Base-by-base conservation (phyloP, 2,888 invertebrate genomes). In the Heterodera filipjevi region DNA sequence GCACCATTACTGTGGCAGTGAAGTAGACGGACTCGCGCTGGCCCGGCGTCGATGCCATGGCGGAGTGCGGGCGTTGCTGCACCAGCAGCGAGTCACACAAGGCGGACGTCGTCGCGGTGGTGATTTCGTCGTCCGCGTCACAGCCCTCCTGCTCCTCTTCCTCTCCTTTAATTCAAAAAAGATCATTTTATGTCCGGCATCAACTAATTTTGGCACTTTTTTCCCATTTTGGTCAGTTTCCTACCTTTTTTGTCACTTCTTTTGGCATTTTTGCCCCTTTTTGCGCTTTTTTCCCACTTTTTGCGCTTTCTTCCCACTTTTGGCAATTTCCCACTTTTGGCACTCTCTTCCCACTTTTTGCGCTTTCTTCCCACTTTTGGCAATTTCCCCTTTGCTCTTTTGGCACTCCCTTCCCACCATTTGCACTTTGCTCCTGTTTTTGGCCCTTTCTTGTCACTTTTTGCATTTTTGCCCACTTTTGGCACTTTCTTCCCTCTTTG, bases 101-200 rank as follows among this genome's bases (percentile, higher is more conserved):
- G 1, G 59, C 68, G 19, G 75, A 75, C 12, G 75, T 66, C 19
- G 59, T 75, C 1, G 64, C 30, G 32, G 44, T 59, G 19, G 75
- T 66, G 22, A 75, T 75, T 44, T 75, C 75, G 33, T 75, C 75
- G 68, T 75, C 75, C 44, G 75, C 75, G 68, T 75, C 75, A n/a
- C 66, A 53, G 39, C 46, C 66, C 22, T 66, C 75, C 30, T 64
- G 49, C 46, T 75, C 75, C 19, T 75, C 75, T 19, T 44, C 75
- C 30, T 75, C 75, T 19, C 39, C 59, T 59, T 59, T 27, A 59
- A 22, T 22, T 59, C 8, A 27, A 59, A n/a, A 19, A 16, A 27
- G n/a, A 22, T 59, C 59, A 27, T 27, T 59, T 59, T n/a, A 8
- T 59, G 46, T 19, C 14, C 12, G 12, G 19, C 46, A 44, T 44